phyloP scores from a whole-genome alignment of 1,140 invertebrate species.

The Euwallacea similis region DNA sequence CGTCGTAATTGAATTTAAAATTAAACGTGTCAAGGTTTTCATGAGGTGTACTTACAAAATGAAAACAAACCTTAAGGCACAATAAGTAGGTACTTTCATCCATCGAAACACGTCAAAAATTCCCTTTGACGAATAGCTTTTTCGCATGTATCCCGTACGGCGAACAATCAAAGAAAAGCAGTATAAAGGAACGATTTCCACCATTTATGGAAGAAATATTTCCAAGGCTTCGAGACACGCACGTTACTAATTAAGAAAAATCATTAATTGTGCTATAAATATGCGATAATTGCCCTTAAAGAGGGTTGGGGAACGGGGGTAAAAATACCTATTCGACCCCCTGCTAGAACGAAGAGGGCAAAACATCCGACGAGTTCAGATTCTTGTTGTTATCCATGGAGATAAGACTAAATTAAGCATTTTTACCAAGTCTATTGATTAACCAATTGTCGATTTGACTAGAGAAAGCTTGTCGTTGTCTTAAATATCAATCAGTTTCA shows the following conservation, averaged over 20 bases:
- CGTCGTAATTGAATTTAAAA: no score
- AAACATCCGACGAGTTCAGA: constrained; percentile 13
- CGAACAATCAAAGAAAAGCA: constrained; percentile 40
- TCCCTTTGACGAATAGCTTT: constrained; percentile 42
- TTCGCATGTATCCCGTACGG: constrained; percentile 38
- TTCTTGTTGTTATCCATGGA: no score
- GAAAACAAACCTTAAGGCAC: background rate
- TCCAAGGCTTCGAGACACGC: constrained; percentile 43
- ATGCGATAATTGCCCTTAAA: constrained; percentile 41
- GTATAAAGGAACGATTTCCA: constrained; percentile 46
- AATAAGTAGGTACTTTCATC: constrained; percentile 33
- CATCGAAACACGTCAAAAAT: constrained; percentile 33
- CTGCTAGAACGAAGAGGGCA: constrained; percentile 3
- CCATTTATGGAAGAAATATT: constrained; percentile 45
- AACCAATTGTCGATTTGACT: no score
- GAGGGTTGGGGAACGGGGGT: background rate
- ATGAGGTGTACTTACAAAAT: background rate
- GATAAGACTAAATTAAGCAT: no score
- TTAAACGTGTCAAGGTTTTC: background rate
- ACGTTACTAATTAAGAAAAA: constrained; percentile 51
- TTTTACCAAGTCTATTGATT: no score
- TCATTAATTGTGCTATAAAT: constrained; percentile 49
- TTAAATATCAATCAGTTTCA: no score
- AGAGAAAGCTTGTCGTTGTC: no score
- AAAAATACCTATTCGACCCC: constrained; percentile 14